phyloP scores from a whole-genome alignment of 2,888 invertebrate species.

The Orthosia gracilis region DNA sequence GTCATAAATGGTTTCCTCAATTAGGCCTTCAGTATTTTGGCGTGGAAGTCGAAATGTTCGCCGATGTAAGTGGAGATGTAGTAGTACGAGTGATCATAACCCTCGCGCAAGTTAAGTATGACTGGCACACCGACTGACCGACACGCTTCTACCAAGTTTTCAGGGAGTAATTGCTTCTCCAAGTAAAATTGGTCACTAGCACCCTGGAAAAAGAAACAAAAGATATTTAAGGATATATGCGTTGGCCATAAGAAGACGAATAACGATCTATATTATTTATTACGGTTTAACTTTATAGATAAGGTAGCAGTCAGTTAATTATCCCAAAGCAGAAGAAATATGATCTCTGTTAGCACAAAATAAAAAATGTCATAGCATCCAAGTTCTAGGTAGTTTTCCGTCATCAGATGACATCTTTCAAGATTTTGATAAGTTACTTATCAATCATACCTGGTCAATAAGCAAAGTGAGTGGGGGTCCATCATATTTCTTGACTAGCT shows the following conservation, averaged over 20 bases:
- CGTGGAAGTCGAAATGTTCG: slow-evolving; percentile 98
- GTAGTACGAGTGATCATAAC: slow-evolving; percentile 99
- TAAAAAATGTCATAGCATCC: not conserved
- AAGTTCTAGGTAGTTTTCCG: not conserved
- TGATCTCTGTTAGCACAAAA: too few species aligned
- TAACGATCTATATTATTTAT: too few species aligned
- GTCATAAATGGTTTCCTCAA: slow-evolving; percentile 44
- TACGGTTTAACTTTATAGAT: not conserved
- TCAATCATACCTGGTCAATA: slow-evolving; percentile 95
- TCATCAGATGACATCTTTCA: not conserved
- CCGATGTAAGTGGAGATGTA: slow-evolving; percentile 97
- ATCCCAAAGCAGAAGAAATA: not conserved
- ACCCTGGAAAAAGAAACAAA: slow-evolving; percentile 91
- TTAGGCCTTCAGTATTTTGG: slow-evolving; percentile 93
- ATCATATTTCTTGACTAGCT: slow-evolving; percentile 95
- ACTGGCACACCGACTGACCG: slow-evolving; percentile 93
- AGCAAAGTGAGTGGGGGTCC: slow-evolving; percentile 96
- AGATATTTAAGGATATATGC: too few species aligned
- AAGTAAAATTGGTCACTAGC: slow-evolving; percentile 95
- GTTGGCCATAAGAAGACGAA: too few species aligned
- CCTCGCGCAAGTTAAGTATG: slow-evolving; percentile 94
- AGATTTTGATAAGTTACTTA: not conserved
- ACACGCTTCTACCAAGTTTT: slow-evolving; percentile 95
- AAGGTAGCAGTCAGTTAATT: too few species aligned
- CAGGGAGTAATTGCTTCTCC: slow-evolving; percentile 95